Percentiles rank a stretch among this genome's conserved stretches.
Evolutionary conservation across 2,888 invertebrate species (phyloP).

Genomic region (Rotaria socialis): DNA sequence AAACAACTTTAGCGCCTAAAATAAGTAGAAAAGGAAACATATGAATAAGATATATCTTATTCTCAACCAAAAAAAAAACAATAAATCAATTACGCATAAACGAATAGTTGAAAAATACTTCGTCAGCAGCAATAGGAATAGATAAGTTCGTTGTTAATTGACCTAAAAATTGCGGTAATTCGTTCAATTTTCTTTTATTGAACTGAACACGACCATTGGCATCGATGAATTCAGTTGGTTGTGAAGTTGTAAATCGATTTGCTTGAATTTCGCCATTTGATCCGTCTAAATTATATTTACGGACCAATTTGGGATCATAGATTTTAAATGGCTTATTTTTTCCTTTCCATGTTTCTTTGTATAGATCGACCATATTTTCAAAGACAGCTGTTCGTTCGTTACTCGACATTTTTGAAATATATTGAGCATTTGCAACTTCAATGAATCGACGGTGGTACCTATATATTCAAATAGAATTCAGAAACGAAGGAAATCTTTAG

Average conservation of each 20-base stretch:
- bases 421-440: constrained; percentile 42
- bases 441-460: constrained; percentile 44
- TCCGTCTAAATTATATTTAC: constrained; percentile 38
- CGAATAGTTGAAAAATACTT: constrained; percentile 36
- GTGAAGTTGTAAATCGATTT: constrained; percentile 35
- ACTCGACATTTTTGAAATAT: constrained; percentile 30
- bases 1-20: constrained; percentile 6
- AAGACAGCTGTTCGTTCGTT: constrained; percentile 11
- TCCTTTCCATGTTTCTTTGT: constrained; percentile 43
- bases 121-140: background rate
- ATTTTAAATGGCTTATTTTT: constrained; percentile 38
- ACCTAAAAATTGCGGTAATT: constrained; percentile 35
- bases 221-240: constrained; percentile 39
- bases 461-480: background rate
- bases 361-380: constrained; percentile 41
- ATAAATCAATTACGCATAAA: constrained; percentile 17
- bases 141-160: constrained; percentile 31
- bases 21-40: background rate
- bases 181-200: constrained; percentile 41
- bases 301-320: background rate
- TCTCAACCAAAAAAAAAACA: background rate
- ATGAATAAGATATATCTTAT: background rate
- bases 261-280: constrained; percentile 5
- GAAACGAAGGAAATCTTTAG: too few relatives aligned
- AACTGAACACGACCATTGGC: background rate